Evolutionary conservation across 1,140 invertebrate species (phyloP), one percentile per base, ranked within the genome.

Genomic region (Archivesica marissinica): DNA sequence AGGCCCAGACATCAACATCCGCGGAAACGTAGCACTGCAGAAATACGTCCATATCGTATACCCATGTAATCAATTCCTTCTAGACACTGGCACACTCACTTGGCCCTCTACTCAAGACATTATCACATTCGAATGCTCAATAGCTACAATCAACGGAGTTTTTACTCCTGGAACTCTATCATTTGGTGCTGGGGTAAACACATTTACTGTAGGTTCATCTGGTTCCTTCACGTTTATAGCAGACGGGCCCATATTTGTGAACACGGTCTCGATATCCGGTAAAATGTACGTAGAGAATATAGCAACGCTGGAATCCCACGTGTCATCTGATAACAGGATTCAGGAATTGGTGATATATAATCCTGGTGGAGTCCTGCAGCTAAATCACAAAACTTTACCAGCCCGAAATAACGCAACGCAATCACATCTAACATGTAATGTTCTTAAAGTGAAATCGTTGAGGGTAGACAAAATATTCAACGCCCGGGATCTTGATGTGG

Each of bases 111-210:
- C 70, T 20, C 38, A 56, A 25, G 76, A 83, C 13, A 86, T 88
- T 13, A 86, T 89, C 9, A 84, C 70, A 33, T 17, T 91, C 23
- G 86, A 90, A 74, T 91, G 90, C 82, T 44, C 28, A n/a, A 70
- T 76, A 25, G 78, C 90, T 38, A 88, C 64, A 38, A 86, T 91
- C 54, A 89, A 91, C 77, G 86, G 87, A 23, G 50, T 56, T 13
- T 90, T 89, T 33, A 74, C 81, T 35, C 81, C 88, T 15, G 86
- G 87, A 17, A 70, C 52, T n/a, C 28, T 89, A 3, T 82, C 79
- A 23, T 89, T 88, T 54, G 87, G 87, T 13, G 4, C 28, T 35
- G 86, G 86, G 20, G 64, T 83, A 56, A 61, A 75, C 38, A 50
- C 64, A 23, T 77, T 88, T 0, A 64, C 41, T 13, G 68, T 90